phyloP scores from a whole-genome alignment of 2,113 vertebrate species.

The Pteruthius melanotis region DNA sequence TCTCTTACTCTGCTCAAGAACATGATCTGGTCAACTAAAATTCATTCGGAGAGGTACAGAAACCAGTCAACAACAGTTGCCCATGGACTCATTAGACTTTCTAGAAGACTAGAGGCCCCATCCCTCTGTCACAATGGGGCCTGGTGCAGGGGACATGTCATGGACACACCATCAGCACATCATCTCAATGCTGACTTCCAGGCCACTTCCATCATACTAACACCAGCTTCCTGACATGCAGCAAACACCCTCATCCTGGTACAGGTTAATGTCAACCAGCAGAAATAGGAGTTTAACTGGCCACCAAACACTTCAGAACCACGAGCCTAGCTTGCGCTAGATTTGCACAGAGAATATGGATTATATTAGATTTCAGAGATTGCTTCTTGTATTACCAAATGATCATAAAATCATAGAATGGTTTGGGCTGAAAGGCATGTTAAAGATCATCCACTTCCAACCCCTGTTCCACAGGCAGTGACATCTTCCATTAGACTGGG shows the following conservation, averaged over 20 bases:
- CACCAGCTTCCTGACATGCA: neutral
- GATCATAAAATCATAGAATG: neutral
- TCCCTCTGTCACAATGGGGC: accelerated
- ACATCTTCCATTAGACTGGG: neutral
- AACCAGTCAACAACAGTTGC: neutral
- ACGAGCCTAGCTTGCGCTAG: accelerated
- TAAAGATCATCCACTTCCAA: neutral
- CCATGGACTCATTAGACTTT: neutral
- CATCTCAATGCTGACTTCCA: neutral
- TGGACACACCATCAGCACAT: neutral
- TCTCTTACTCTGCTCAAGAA: neutral
- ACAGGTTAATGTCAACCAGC: neutral
- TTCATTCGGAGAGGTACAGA: neutral
- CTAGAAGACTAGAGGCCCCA: neutral
- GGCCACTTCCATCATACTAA: neutral
- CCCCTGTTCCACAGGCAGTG: neutral
- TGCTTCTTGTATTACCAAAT: neutral
- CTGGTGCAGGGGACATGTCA: accelerated
- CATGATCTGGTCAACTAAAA: neutral
- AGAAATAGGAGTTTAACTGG: neutral
- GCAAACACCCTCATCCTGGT: neutral
- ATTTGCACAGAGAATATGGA: neutral
- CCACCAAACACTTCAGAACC: neutral
- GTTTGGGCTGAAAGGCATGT: neutral
- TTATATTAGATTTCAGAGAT: neutral